A percentile compares a stretch with the other conserved stretches of the same genome.
These are phyloP conservation scores for Martes martes DNA, from an alignment of 2,113 vertebrate species.

Conservation along the genomic window DNA sequence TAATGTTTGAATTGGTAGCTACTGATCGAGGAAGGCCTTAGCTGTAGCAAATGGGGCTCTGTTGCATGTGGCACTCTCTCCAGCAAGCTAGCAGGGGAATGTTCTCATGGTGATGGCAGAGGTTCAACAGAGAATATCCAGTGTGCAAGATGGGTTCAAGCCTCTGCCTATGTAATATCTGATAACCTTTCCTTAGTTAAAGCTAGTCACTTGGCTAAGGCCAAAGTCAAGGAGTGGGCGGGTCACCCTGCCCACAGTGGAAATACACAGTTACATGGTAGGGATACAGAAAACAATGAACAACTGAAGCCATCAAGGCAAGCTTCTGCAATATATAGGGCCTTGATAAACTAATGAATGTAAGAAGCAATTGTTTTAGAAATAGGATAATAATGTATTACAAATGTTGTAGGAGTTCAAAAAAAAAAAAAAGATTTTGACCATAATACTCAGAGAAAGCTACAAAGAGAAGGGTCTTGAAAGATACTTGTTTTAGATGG, in stretches of 20 bases:
- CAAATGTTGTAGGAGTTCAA: neutral
- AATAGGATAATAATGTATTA: neutral
- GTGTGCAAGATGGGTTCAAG: neutral
- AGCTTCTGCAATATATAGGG: neutral
- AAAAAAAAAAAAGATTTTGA: neutral
- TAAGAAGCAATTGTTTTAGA: neutral
- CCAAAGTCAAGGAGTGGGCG: neutral
- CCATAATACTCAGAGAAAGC: neutral
- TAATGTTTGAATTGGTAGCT: neutral
- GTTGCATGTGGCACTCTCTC: neutral
- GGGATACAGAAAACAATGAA: neutral
- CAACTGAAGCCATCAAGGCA: neutral
- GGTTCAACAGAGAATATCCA: neutral
- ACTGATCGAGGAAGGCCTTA: neutral
- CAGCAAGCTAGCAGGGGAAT: neutral
- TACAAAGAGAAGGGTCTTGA: neutral
- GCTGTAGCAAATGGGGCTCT: neutral
- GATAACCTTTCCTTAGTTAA: neutral
- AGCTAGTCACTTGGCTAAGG: neutral
- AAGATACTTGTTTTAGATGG: neutral
- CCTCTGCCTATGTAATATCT: neutral
- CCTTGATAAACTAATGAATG: neutral
- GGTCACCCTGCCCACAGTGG: neutral
- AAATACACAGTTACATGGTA: neutral
- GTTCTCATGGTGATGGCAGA: neutral